Evolutionary conservation across 1,140 invertebrate genomes (phyloP).

Genomic region (Micrasema longulum): DNA sequence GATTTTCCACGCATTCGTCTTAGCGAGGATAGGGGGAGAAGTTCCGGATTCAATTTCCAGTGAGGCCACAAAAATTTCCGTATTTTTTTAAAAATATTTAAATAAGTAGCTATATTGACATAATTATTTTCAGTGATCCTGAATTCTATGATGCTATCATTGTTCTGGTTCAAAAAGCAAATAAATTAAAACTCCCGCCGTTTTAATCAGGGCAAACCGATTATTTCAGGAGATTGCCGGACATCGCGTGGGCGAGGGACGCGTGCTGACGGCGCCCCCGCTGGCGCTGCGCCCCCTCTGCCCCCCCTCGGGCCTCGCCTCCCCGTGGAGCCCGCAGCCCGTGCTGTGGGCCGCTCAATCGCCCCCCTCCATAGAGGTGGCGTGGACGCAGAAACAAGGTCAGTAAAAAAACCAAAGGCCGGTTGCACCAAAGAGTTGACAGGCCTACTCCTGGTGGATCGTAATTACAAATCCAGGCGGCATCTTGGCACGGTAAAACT

Average conservation of each 20-base stretch:
- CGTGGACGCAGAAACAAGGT: constrained; percentile 32
- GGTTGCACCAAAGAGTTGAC: constrained; percentile 5
- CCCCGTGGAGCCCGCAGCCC: constrained; percentile 59
- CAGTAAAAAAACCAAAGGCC: neutral
- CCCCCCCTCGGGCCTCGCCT: constrained; percentile 57
- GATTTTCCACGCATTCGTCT: too few species aligned
- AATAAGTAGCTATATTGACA: neutral
- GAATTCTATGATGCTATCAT: neutral
- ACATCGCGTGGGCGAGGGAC: constrained; percentile 9
- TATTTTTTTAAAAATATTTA: neutral
- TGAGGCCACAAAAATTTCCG: too few species aligned
- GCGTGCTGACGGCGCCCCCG: constrained; percentile 36
- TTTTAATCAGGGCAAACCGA: neutral
- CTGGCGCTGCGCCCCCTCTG: constrained; percentile 59
- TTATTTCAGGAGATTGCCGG: constrained; percentile 23
- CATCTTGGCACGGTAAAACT: too few species aligned
- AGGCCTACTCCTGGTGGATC: neutral
- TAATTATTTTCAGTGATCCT: neutral
- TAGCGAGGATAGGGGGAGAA: too few species aligned
- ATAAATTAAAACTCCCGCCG: neutral
- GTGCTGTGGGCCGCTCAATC: constrained; percentile 61
- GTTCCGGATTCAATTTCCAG: too few species aligned
- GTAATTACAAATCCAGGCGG: too few species aligned
- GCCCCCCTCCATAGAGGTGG: constrained; percentile 55
- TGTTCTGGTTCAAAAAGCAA: neutral